phyloP scores from a whole-genome alignment of 1,140 invertebrate genomes.

The honey bee (Apis mellifera) region DNA sequence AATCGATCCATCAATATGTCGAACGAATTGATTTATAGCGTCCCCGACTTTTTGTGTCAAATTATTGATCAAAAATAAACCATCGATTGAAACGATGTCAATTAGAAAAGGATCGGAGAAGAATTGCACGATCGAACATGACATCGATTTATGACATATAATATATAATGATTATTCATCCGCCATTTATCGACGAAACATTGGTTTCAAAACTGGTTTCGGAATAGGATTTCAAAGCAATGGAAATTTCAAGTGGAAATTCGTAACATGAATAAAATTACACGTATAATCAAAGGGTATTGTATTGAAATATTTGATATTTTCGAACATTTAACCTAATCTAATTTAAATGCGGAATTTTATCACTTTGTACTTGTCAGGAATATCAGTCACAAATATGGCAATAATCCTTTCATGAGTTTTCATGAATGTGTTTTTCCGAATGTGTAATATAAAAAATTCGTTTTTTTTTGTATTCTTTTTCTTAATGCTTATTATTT shows the following conservation, averaged over 20 bases:
- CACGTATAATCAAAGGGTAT: constrained; percentile 11
- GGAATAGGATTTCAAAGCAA: background rate
- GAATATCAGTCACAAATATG: background rate
- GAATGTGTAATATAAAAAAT: constrained; percentile 2
- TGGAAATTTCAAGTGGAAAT: background rate
- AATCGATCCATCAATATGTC: constrained; percentile 10
- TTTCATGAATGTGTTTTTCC: background rate
- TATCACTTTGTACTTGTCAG: background rate
- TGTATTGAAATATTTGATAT: background rate
- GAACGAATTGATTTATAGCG: constrained; percentile 27
- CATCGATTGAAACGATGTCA: background rate
- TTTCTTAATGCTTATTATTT: background rate
- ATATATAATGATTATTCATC: background rate
- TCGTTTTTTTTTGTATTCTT: background rate
- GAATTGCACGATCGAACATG: background rate
- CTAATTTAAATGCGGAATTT: background rate
- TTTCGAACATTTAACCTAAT: background rate
- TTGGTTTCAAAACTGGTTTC: background rate
- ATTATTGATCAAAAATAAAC: background rate
- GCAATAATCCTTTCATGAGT: background rate
- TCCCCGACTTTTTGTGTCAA: background rate
- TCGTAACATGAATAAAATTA: background rate
- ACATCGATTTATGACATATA: too few species aligned
- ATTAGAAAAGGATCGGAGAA: background rate
- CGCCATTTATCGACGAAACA: background rate